Evolutionary conservation across 2,113 vertebrate genomes (phyloP).

Genomic region (Nanorana parkeri): DNA sequence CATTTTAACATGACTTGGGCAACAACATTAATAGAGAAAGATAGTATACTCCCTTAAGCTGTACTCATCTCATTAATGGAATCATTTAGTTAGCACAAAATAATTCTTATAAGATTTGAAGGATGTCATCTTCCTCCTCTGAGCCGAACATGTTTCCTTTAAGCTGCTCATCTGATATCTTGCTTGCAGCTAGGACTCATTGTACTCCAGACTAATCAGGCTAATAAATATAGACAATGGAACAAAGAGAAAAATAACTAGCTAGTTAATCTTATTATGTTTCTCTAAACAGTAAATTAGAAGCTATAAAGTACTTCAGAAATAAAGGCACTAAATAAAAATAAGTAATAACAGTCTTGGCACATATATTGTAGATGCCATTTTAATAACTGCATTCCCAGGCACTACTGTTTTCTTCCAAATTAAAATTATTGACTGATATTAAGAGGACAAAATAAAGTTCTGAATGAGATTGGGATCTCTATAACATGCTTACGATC

Average conservation of each 20-base stretch:
- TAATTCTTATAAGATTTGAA: slow-evolving; percentile 27
- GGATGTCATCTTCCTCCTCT: slow-evolving; percentile 25
- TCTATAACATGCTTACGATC: no score
- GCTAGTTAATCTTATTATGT: slow-evolving; percentile 21
- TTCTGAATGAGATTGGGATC: no score
- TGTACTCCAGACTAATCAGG: slow-evolving; percentile 18
- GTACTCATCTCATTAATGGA: slow-evolving; percentile 28
- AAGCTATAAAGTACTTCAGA: slow-evolving; percentile 16
- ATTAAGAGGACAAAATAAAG: neutral
- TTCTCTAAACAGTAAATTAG: slow-evolving; percentile 11
- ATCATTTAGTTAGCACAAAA: slow-evolving; percentile 32
- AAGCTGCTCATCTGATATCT: slow-evolving; percentile 28
- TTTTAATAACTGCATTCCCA: neutral
- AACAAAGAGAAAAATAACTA: slow-evolving; percentile 27
- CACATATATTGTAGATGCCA: neutral
- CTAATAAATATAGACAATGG: slow-evolving; percentile 42
- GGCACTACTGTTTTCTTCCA: neutral
- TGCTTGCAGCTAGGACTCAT: slow-evolving; percentile 39
- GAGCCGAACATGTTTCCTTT: slow-evolving; percentile 23
- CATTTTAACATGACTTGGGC: neutral
- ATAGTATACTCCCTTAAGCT: neutral
- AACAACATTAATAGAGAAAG: neutral
- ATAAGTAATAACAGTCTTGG: neutral
- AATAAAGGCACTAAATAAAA: slow-evolving; percentile 2
- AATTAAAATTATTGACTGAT: neutral